Percentiles rank a stretch among this genome's conserved stretches.
Evolutionary conservation across 2,888 invertebrate species (phyloP).

Genomic region (Trichogramma dendrolimi): DNA sequence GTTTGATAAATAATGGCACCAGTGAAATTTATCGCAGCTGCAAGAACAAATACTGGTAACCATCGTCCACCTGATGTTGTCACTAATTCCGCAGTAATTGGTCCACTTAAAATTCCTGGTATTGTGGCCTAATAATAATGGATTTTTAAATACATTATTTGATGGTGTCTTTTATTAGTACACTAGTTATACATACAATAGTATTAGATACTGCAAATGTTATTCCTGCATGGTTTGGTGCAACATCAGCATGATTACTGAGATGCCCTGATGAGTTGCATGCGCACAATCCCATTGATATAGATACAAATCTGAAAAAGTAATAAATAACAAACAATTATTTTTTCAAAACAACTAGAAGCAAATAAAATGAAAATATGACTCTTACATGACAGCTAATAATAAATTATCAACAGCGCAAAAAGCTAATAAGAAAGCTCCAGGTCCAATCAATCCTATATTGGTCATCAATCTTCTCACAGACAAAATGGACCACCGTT

Average conservation of each 20-base stretch:
- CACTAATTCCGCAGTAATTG: constrained; percentile 69
- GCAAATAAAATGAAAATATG: constrained; percentile 7
- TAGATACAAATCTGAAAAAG: constrained; percentile 61
- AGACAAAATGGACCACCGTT: constrained; percentile 64
- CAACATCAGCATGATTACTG: constrained; percentile 73
- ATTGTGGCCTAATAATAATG: constrained; percentile 61
- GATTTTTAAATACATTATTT: not conserved
- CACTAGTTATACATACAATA: constrained; percentile 54
- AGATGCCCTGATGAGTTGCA: constrained; percentile 73
- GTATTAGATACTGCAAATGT: constrained; percentile 75
- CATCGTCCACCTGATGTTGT: constrained; percentile 67
- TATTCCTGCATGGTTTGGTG: constrained; percentile 72
- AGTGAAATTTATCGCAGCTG: constrained; percentile 68
- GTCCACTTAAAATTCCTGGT: constrained; percentile 73
- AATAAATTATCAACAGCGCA: constrained; percentile 67
- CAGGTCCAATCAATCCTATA: constrained; percentile 69
- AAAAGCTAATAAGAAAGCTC: constrained; percentile 67
- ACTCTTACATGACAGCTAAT: constrained; percentile 63
- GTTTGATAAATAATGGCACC: constrained; percentile 70
- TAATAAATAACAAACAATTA: constrained; percentile 2
- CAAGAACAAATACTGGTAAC: constrained; percentile 70
- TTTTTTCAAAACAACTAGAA: constrained; percentile 4
- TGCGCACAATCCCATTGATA: constrained; percentile 72
- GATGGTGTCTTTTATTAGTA: not conserved
- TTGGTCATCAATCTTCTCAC: constrained; percentile 69